phyloP scores from a whole-genome alignment of 2,113 vertebrate species.

The Archocentrus centrarchus region DNA sequence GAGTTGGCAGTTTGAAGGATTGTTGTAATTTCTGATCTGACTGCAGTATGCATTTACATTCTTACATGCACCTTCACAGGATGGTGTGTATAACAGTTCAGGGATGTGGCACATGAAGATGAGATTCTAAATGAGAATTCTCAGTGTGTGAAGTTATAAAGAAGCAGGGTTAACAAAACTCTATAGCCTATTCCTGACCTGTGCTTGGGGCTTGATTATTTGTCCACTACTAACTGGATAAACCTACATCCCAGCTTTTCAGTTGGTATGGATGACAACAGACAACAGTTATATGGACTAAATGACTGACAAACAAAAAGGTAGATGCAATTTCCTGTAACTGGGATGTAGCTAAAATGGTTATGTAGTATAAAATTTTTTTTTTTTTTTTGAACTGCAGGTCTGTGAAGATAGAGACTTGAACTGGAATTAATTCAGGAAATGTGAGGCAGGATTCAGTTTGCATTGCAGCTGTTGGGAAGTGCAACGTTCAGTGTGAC shows the following conservation, averaged over 20 bases:
- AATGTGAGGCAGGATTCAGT: constrained; percentile 11
- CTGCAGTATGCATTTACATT: not conserved
- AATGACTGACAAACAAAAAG: not conserved
- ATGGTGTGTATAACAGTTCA: too few relatives aligned
- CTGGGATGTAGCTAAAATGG: not conserved
- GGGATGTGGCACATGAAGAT: too few relatives aligned
- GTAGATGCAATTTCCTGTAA: not conserved
- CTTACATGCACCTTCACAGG: not conserved
- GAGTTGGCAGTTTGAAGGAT: too few relatives aligned
- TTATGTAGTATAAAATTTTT: not conserved
- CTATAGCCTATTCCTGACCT: too few relatives aligned
- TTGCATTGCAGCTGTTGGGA: constrained; percentile 22
- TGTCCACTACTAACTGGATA: not conserved
- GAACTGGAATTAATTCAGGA: constrained; percentile 4
- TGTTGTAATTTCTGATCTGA: not conserved
- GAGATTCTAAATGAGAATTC: too few relatives aligned
- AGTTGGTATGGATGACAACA: not conserved
- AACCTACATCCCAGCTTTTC: not conserved
- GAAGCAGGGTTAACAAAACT: too few relatives aligned
- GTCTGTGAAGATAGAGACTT: not conserved
- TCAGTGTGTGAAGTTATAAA: too few relatives aligned
- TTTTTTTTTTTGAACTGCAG: not conserved
- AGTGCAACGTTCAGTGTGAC: not conserved
- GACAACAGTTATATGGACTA: not conserved
- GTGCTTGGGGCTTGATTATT: not conserved